Evolutionary conservation across 2,113 vertebrate species (phyloP).

Genomic region (Phoenicopterus ruber): DNA sequence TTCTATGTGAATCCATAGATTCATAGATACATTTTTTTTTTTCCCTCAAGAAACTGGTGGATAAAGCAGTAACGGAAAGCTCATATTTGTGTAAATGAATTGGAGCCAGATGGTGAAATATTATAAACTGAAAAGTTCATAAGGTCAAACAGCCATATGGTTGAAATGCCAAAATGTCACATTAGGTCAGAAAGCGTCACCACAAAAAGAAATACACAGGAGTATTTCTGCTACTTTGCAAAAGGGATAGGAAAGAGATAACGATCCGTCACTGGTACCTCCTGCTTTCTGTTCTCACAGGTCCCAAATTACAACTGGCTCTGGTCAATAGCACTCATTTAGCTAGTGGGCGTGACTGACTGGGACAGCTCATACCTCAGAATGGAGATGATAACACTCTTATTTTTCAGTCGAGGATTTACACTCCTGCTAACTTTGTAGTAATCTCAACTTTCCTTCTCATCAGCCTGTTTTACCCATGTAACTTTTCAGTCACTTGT

Average conservation of each 20-base stretch:
- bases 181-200: background rate
- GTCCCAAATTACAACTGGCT: background rate
- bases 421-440: background rate
- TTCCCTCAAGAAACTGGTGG: background rate
- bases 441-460: background rate
- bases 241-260: background rate
- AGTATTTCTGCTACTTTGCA: background rate
- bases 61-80: background rate
- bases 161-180: background rate
- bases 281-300: background rate
- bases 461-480: background rate
- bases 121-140: background rate
- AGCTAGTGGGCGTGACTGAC: background rate
- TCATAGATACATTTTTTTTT: background rate
- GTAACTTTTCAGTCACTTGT: background rate
- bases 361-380: background rate
- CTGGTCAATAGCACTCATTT: background rate
- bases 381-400: background rate
- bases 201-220: background rate
- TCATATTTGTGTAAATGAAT: background rate
- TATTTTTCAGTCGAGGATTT: background rate
- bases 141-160: background rate
- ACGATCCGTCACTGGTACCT: background rate
- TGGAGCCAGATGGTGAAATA: slow-evolving; percentile 1
- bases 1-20: background rate